phyloP scores from a whole-genome alignment of 1,140 invertebrate species.

The Lepidostoma basale region DNA sequence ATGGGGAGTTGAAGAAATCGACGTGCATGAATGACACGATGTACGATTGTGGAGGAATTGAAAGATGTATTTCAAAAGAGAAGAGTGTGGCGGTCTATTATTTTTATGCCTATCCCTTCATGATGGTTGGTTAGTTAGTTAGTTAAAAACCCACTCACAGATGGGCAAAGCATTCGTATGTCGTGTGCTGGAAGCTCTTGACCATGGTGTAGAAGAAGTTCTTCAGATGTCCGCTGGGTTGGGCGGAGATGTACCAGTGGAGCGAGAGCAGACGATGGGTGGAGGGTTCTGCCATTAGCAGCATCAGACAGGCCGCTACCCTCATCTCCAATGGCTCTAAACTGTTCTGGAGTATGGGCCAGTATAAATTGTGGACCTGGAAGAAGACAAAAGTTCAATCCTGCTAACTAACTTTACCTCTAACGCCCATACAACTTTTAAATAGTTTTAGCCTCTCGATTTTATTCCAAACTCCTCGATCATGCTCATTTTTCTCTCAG shows the following conservation, averaged over 20 bases:
- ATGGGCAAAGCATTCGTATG: constrained; percentile 66
- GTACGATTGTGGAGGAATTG: not conserved
- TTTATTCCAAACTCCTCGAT: too few relatives aligned
- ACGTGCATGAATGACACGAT: not conserved
- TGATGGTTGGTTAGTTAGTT: too few relatives aligned
- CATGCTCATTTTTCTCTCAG: too few relatives aligned
- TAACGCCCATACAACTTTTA: too few relatives aligned
- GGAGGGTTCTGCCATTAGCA: constrained; percentile 67
- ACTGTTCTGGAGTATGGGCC: constrained; percentile 72
- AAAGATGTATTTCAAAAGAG: not conserved
- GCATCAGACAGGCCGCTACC: constrained; percentile 66
- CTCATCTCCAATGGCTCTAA: constrained; percentile 71
- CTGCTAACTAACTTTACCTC: too few relatives aligned
- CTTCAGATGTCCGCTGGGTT: constrained; percentile 68
- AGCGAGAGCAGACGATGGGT: constrained; percentile 69
- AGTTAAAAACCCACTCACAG: constrained; percentile 57
- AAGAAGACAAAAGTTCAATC: not conserved
- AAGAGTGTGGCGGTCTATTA: not conserved
- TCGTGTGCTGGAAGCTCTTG: constrained; percentile 69
- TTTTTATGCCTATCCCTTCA: too few relatives aligned
- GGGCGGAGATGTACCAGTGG: constrained; percentile 70
- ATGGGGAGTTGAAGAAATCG: not conserved
- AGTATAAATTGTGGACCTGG: constrained; percentile 67
- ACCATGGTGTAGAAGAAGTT: constrained; percentile 76
- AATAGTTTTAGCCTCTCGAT: too few relatives aligned